Percentiles rank a stretch among this genome's conserved stretches.
phyloP scores from a whole-genome alignment of 2,113 vertebrate genomes.

The Typhlomys cinereus region DNA sequence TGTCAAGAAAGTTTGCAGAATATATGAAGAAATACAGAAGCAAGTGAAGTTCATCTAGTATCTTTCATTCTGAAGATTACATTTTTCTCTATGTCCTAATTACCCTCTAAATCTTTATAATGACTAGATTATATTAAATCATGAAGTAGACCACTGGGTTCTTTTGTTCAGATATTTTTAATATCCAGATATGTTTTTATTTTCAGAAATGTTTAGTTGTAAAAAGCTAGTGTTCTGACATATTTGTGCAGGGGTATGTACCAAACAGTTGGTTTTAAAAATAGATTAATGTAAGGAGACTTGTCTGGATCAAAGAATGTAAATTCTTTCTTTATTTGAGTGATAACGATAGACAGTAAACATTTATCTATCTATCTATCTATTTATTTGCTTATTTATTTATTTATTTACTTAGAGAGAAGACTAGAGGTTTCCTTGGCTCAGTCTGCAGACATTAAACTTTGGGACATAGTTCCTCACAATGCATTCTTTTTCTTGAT shows the following conservation, averaged over 20 bases:
- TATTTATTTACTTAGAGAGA: too few relatives aligned
- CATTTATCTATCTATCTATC: too few relatives aligned
- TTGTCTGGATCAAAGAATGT: not conserved
- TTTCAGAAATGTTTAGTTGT: not conserved
- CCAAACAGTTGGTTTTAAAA: not conserved
- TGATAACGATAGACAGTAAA: too few relatives aligned
- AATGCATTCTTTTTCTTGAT: not conserved
- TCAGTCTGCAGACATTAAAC: not conserved
- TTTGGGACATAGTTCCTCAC: not conserved
- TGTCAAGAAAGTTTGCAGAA: not conserved
- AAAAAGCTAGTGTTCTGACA: not conserved
- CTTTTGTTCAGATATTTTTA: not conserved
- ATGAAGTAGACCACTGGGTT: not conserved
- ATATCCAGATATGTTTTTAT: not conserved
- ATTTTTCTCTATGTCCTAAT: not conserved
- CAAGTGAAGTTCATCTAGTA: not conserved
- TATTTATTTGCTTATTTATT: too few relatives aligned
- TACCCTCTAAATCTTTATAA: not conserved
- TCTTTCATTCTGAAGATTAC: not conserved
- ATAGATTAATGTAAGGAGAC: not conserved
- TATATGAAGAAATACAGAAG: not conserved
- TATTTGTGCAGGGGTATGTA: not conserved
- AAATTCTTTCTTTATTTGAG: too few relatives aligned
- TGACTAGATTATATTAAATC: not conserved
- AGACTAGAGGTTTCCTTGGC: not conserved